A percentile compares a stretch with the other conserved stretches of the same genome.
phyloP scores from a whole-genome alignment of 2,888 invertebrate genomes.

The Oeneis ivallda region DNA sequence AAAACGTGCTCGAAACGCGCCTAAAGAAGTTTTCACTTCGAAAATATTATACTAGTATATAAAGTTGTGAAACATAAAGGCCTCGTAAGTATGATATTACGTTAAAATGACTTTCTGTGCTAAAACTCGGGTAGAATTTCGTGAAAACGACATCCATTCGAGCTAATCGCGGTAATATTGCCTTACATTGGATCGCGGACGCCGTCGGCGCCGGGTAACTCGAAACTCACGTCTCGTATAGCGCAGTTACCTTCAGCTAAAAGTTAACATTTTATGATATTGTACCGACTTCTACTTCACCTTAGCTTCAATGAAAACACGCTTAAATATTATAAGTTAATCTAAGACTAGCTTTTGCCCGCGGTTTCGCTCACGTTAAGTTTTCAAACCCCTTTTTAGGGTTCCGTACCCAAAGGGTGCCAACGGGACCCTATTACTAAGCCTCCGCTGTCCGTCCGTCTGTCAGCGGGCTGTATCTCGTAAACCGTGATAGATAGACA shows the following conservation, averaged over 20 bases:
- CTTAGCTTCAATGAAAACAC: background rate
- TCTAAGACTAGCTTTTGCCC: too few relatives aligned
- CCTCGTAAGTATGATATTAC: background rate
- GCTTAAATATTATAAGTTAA: constrained; percentile 1
- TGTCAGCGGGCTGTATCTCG: too few relatives aligned
- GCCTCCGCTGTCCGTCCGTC: too few relatives aligned
- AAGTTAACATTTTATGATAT: constrained; percentile 8
- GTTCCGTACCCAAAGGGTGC: too few relatives aligned
- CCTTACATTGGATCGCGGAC: constrained; percentile 2
- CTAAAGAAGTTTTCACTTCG: too few relatives aligned
- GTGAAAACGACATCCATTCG: constrained; percentile 15
- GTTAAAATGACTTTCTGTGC: background rate
- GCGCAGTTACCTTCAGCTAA: constrained; percentile 1
- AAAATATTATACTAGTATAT: background rate
- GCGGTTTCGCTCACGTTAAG: too few relatives aligned
- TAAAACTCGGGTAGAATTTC: constrained; percentile 4
- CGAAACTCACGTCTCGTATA: background rate
- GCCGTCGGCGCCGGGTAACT: background rate
- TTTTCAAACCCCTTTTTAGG: too few relatives aligned
- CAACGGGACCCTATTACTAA: too few relatives aligned
- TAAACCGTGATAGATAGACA: too few relatives aligned
- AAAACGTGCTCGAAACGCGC: too few relatives aligned
- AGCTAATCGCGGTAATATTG: constrained; percentile 15
- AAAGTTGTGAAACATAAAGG: background rate
- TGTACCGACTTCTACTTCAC: background rate